Percentiles rank a stretch among this genome's conserved stretches.
Conservation (phyloP, 2,113 vertebrate genomes). For the Poicephalus meyeri region DNA sequence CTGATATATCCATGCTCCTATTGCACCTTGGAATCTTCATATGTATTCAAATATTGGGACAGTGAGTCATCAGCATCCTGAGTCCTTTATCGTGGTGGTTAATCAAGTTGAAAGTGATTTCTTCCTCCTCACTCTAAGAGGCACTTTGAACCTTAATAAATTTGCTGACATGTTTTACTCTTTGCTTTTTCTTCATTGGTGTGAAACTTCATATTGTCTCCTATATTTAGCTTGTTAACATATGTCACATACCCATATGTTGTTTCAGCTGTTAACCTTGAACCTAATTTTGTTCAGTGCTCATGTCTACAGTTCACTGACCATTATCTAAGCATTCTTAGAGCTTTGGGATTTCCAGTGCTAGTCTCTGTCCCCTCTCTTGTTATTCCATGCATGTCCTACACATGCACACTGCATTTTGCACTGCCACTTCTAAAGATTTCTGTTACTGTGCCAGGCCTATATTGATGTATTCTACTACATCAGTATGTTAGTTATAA, state of each 20-base stretch:
- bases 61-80: neutral
- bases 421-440: neutral
- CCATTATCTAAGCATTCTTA: neutral
- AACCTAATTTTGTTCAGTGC: neutral
- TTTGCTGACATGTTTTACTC: neutral
- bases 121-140: neutral
- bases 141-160: neutral
- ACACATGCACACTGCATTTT: neutral
- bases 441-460: neutral
- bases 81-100: neutral
- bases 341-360: neutral
- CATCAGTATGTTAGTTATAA: neutral
- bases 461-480: neutral
- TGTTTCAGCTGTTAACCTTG: neutral
- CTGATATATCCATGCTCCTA: fast-evolving
- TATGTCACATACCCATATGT: fast-evolving
- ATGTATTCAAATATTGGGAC: neutral
- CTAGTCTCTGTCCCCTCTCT: neutral
- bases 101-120: neutral
- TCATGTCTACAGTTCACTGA: neutral
- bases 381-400: neutral
- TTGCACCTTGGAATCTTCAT: neutral
- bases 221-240: neutral
- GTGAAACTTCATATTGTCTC: neutral
- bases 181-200: neutral